Evolutionary conservation across 2,888 invertebrate species (phyloP).

Genomic region (Taphrorychus bicolor): DNA sequence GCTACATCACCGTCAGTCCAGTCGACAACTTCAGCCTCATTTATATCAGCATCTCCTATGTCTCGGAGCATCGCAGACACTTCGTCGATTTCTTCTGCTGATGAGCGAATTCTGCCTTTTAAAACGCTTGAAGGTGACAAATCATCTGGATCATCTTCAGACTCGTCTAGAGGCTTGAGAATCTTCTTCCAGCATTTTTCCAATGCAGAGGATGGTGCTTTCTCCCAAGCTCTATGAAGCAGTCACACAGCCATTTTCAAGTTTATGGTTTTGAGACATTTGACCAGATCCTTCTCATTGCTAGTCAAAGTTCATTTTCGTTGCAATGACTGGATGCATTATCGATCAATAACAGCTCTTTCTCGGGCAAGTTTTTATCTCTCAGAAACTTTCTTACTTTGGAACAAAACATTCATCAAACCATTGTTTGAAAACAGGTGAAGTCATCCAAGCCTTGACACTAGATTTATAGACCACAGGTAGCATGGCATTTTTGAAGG

Average conservation of each 20-base stretch:
- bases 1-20: constrained; percentile 29
- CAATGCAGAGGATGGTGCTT: constrained; percentile 24
- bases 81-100: constrained; percentile 21
- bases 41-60: constrained; percentile 13
- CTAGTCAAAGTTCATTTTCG: constrained; percentile 17
- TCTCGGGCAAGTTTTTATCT: constrained; percentile 14
- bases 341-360: constrained; percentile 19
- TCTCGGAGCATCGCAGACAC: constrained; percentile 17
- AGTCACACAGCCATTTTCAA: constrained; percentile 24
- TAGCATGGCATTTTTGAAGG: constrained; percentile 27
- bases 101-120: constrained; percentile 6
- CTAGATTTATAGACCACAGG: constrained; percentile 22
- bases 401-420: constrained; percentile 25
- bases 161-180: constrained; percentile 10
- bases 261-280: constrained; percentile 19
- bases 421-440: constrained; percentile 17
- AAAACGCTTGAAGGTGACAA: constrained; percentile 19
- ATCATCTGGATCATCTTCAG: constrained; percentile 26
- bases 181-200: constrained; percentile 29
- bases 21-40: constrained; percentile 15
- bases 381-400: constrained; percentile 17
- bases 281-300: constrained; percentile 11
- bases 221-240: constrained; percentile 24
- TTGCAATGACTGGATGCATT: constrained; percentile 28
- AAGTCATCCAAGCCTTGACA: constrained; percentile 28